These are phyloP conservation scores for Ophion ellenae DNA, from an alignment of 2,888 invertebrate species.

Conservation along the genomic window DNA sequence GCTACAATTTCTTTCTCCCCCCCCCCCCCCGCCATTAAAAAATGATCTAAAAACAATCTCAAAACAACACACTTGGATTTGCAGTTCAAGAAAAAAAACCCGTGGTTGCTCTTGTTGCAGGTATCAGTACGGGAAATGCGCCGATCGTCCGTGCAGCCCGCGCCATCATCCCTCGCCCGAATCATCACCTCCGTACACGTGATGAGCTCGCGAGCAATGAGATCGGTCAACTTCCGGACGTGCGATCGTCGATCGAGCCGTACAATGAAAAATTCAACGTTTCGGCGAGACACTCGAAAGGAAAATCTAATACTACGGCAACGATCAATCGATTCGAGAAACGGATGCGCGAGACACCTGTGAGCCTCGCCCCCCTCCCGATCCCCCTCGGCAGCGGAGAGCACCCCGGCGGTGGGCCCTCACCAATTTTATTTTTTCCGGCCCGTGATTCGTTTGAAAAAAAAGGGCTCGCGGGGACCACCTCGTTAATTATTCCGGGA, in stretches of 20 bases:
- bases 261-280: constrained; percentile 15
- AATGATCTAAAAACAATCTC: too few relatives aligned
- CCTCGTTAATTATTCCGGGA: constrained; percentile 75
- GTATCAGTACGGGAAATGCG: constrained; percentile 73
- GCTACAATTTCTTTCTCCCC: too few relatives aligned
- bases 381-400: constrained; percentile 16
- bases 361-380: neutral
- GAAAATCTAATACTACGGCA: neutral
- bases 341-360: constrained; percentile 9
- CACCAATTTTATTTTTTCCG: constrained; percentile 10
- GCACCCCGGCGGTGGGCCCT: constrained; percentile 46
- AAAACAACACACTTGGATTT: too few relatives aligned
- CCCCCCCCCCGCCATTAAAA: too few relatives aligned
- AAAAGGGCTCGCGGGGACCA: constrained; percentile 52
- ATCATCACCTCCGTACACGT: too few relatives aligned
- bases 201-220: neutral
- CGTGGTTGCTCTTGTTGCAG: constrained; percentile 71
- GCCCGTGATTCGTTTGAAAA: constrained; percentile 13
- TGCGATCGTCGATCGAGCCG: neutral
- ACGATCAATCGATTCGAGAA: constrained; percentile 15
- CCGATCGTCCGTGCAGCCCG: constrained; percentile 42
- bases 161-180: too few relatives aligned
- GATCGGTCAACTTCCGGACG: neutral
- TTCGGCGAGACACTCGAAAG: neutral
- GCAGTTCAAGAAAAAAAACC: neutral